Conservation (phyloP, 2,797 vertebrate genomes). For the Echeneis naucrates region DNA sequence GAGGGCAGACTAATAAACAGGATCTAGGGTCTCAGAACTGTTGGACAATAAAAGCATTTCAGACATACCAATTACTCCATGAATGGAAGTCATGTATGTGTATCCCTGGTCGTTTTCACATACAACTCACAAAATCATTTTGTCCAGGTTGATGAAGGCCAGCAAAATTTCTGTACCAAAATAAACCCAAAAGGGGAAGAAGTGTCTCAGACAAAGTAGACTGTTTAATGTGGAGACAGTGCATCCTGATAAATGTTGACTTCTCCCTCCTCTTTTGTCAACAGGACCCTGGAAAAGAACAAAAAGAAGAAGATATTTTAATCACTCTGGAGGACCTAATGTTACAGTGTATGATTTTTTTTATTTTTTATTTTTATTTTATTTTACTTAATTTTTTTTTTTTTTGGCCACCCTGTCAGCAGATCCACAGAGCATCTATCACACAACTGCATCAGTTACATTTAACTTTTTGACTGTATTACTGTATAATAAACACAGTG, state of each 20-base stretch:
- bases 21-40: too few relatives aligned
- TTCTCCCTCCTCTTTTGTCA: conserved; percentile 5
- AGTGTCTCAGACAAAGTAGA: background rate
- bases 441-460: conserved; percentile 79
- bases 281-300: conserved; percentile 98
- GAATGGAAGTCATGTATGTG: too few relatives aligned
- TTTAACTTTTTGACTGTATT: conserved; percentile 73
- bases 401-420: conserved; percentile 90
- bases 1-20: too few relatives aligned
- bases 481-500: conserved; percentile 73
- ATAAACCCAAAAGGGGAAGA: background rate
- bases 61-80: too few relatives aligned
- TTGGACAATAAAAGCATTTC: too few relatives aligned
- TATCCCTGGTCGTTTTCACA: too few relatives aligned
- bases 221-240: background rate
- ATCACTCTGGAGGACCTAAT: conserved; percentile 79
- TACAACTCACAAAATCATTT: too few relatives aligned
- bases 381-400: too few relatives aligned
- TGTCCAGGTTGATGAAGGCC: too few relatives aligned
- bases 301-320: conserved; percentile 99
- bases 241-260: background rate
- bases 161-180: too few relatives aligned
- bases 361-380: too few relatives aligned
- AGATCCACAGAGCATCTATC: conserved; percentile 86
- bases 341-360: conserved; percentile 67